phyloP scores from a whole-genome alignment of 1,140 invertebrate genomes.

The Holotrichia oblita region DNA sequence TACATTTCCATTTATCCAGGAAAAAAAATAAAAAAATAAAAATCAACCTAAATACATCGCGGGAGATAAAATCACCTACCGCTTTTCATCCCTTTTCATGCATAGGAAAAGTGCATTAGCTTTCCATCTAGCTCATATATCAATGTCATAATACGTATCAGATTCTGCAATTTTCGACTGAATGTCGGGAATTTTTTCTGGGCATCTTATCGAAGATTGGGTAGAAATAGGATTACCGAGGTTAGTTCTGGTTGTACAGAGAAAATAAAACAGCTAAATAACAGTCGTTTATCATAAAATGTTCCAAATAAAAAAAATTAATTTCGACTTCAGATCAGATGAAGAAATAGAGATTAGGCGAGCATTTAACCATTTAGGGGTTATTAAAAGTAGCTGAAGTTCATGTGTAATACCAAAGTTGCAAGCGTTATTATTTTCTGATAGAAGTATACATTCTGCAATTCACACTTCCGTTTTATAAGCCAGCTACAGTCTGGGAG shows the following conservation, averaged over 20 bases:
- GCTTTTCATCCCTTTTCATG: neutral
- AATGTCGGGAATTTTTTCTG: neutral
- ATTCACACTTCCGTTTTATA: no score
- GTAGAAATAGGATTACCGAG: slow-evolving; percentile 6
- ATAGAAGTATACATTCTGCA: no score
- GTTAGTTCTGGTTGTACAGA: neutral
- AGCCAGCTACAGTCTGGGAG: no score
- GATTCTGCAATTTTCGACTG: slow-evolving; percentile 33
- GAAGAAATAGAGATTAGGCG: no score
- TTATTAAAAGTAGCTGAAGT: no score
- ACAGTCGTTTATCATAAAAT: neutral
- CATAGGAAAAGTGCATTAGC: slow-evolving; percentile 29
- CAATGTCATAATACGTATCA: slow-evolving; percentile 34
- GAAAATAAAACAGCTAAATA: neutral
- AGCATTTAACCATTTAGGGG: no score
- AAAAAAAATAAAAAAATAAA: neutral
- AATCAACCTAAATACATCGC: slow-evolving; percentile 10
- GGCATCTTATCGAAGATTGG: slow-evolving; percentile 16
- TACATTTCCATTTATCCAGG: neutral
- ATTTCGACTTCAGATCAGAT: no score
- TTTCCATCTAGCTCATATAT: slow-evolving; percentile 26
- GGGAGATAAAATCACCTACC: neutral
- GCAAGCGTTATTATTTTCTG: no score
- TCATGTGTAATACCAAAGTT: no score
- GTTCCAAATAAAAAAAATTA: neutral